These are phyloP conservation scores for Caenorhabditis remanei DNA, from an alignment of 1,140 invertebrate species.

Conservation along the genomic window DNA sequence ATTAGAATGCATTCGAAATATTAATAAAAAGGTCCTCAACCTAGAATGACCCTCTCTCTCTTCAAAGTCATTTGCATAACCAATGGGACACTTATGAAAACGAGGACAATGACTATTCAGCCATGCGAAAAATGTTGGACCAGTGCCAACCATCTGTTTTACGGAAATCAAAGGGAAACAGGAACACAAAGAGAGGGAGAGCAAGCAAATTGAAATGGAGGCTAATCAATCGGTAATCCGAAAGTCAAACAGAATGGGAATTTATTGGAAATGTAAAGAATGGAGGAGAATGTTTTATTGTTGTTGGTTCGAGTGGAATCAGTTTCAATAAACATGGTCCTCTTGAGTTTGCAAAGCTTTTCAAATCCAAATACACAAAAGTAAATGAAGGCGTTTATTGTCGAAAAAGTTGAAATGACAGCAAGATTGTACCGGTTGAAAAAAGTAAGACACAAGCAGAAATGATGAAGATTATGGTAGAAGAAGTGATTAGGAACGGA, in stretches of 20 bases:
- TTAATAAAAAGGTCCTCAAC: neutral
- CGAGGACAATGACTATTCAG: conserved; percentile 25
- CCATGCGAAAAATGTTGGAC: conserved; percentile 31
- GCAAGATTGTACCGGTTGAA: conserved; percentile 1
- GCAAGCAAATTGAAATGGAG: conserved; percentile 26
- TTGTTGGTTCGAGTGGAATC: neutral
- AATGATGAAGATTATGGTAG: neutral
- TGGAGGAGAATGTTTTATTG: neutral
- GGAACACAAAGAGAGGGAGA: neutral
- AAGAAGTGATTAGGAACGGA: neutral
- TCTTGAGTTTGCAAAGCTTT: neutral
- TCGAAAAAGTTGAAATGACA: conserved; percentile 20
- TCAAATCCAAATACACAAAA: neutral
- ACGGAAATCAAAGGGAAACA: conserved; percentile 10
- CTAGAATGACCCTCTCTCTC: neutral
- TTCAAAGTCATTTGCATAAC: conserved; percentile 31
- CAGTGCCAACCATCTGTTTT: conserved; percentile 46
- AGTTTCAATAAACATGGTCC: neutral
- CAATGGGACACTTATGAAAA: conserved; percentile 42
- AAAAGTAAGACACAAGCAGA: conserved; percentile 36
- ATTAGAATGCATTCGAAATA: neutral
- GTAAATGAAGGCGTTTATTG: conserved; percentile 21
- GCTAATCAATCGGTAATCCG: conserved; percentile 46
- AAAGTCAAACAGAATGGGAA: conserved; percentile 4
- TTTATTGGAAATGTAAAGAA: neutral